A percentile compares a stretch with the other conserved stretches of the same genome.
phyloP scores from a whole-genome alignment of 2,888 invertebrate genomes.

The Masnerella sp. region DNA sequence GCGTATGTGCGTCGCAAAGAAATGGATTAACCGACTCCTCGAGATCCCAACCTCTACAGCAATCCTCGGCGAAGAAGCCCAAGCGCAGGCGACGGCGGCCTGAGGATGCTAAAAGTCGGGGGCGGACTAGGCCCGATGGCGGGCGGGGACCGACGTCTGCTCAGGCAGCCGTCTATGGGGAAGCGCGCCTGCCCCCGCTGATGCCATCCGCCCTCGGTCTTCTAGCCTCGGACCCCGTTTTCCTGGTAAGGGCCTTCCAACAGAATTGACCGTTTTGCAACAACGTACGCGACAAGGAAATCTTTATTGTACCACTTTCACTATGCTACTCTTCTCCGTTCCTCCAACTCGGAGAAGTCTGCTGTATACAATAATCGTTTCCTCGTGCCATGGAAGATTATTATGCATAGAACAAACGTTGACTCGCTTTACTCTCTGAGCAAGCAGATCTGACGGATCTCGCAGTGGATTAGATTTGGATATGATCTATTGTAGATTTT shows the following conservation, averaged over 20 bases:
- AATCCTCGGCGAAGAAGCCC: constrained; percentile 67
- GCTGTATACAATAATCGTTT: neutral
- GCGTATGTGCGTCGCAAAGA: constrained; percentile 72
- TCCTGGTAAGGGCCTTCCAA: constrained; percentile 75
- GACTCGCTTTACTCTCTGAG: too few species aligned
- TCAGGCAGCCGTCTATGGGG: constrained; percentile 75
- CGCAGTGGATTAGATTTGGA: too few species aligned
- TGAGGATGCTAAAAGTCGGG: constrained; percentile 76
- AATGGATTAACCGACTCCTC: constrained; percentile 66
- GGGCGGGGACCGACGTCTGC: constrained; percentile 76
- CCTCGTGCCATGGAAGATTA: constrained; percentile 1
- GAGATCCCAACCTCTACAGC: constrained; percentile 65
- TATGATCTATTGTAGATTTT: too few species aligned
- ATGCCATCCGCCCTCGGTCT: constrained; percentile 79
- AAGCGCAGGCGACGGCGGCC: constrained; percentile 77
- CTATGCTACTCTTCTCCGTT: too few species aligned
- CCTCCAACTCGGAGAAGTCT: neutral
- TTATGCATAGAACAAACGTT: too few species aligned
- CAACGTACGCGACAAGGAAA: neutral
- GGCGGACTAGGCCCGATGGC: constrained; percentile 76
- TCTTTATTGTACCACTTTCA: neutral
- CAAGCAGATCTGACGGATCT: too few species aligned
- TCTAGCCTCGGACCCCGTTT: constrained; percentile 77
- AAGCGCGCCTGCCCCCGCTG: constrained; percentile 81
- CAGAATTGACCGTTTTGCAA: constrained; percentile 57